A percentile compares a stretch with the other conserved stretches of the same genome.
Evolutionary conservation across 2,888 invertebrate species (phyloP).

Genomic region (Drosophila basisetae): DNA sequence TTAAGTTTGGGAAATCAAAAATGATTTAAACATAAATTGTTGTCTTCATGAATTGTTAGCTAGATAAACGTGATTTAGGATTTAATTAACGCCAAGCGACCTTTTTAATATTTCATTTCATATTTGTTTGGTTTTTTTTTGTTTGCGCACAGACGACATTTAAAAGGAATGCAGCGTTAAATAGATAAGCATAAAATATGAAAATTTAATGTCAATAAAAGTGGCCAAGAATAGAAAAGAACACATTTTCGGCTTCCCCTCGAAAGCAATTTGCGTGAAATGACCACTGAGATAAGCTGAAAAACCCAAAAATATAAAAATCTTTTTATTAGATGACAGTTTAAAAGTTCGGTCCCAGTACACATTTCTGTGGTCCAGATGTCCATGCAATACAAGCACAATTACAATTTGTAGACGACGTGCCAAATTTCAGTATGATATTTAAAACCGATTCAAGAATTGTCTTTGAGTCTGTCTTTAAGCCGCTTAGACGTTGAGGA

Average conservation of each 20-base stretch:
- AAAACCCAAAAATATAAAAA: background rate
- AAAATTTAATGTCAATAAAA: background rate
- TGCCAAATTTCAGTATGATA: background rate
- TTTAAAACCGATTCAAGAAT: background rate
- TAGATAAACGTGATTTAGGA: background rate
- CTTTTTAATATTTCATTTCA: background rate
- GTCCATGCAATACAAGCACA: background rate
- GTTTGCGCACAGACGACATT: background rate
- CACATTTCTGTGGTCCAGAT: background rate
- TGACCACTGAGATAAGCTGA: background rate
- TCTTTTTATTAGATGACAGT: background rate
- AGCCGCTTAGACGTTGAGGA: background rate
- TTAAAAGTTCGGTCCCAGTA: background rate
- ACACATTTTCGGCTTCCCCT: background rate
- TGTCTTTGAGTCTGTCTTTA: background rate
- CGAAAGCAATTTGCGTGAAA: background rate
- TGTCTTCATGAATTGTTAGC: background rate
- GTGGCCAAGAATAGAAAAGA: background rate
- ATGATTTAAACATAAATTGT: background rate
- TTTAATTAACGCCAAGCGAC: background rate
- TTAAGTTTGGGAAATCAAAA: background rate
- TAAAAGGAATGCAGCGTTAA: background rate
- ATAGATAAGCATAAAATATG: background rate
- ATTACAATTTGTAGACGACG: background rate
- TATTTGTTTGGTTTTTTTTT: background rate